phyloP scores from a whole-genome alignment of 2,113 vertebrate species.

The Cephalopholis sonnerati region DNA sequence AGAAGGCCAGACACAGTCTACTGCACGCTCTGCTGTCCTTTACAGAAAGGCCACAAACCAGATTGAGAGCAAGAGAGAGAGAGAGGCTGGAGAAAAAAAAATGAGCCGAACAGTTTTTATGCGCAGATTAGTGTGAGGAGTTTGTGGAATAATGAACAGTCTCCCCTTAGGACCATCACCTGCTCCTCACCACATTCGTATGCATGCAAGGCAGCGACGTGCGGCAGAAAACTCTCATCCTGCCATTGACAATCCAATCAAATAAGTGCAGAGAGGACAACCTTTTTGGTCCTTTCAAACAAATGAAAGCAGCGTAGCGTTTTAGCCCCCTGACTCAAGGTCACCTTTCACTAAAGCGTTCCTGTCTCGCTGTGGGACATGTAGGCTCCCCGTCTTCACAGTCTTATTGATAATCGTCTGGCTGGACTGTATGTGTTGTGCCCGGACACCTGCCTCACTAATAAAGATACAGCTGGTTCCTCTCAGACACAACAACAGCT shows the following conservation, averaged over 20 bases:
- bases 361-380: slow-evolving; percentile 33
- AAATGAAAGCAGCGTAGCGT: slow-evolving; percentile 75
- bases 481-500: slow-evolving; percentile 11
- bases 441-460: slow-evolving; percentile 45
- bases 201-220: slow-evolving; percentile 41
- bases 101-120: slow-evolving; percentile 29
- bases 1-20: slow-evolving; percentile 62
- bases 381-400: slow-evolving; percentile 38
- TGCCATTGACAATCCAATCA: slow-evolving; percentile 77
- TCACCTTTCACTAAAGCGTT: slow-evolving; percentile 67
- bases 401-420: slow-evolving; percentile 69
- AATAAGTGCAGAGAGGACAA: slow-evolving; percentile 68
- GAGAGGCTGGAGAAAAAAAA: slow-evolving; percentile 22
- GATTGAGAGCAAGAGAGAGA: slow-evolving; percentile 30
- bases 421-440: slow-evolving; percentile 41
- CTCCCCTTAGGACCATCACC: slow-evolving; percentile 61
- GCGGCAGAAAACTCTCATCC: slow-evolving; percentile 47
- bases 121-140: slow-evolving; percentile 56
- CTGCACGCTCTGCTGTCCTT: slow-evolving; percentile 63
- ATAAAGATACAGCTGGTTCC: slow-evolving; percentile 31
- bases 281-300: slow-evolving; percentile 76
- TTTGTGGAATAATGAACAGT: slow-evolving; percentile 66
- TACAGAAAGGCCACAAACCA: slow-evolving; percentile 64
- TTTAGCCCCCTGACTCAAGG: slow-evolving; percentile 67
- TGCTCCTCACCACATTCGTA: slow-evolving; percentile 50